Base-by-base conservation (phyloP, 2,113 vertebrate species). In the Lagopus leucura region DNA sequence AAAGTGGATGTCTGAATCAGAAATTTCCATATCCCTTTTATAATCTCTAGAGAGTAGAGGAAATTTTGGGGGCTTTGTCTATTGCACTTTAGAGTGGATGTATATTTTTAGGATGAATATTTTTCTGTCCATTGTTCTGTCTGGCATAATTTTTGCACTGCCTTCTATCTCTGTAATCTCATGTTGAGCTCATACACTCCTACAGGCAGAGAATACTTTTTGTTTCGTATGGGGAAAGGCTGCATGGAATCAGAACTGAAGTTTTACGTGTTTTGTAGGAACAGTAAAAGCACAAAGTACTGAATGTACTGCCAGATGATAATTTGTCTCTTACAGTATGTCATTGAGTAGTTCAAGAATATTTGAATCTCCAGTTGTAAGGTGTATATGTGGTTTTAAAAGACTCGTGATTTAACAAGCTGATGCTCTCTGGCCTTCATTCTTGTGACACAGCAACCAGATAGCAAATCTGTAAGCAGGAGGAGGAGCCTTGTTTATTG, bases 291-390 rank as follows among this genome's bases (percentile, higher is more conserved):
- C 61, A 70, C 48, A 55, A 60, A 90, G 66, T 70, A 83, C 75
- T 60, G 60, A 54, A 57, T 87, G 89, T 89, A 67, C 69, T 82
- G 89, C 55, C 71, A 71, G 72, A 88, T 93, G 89, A 95, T 90
- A 86, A 88, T 52, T 80, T 47, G 47, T 74, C 24, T 90, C 67
- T 71, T 82, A 80, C 54, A 16, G 0, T 0, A 42, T 88, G 60
- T 32, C 69, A 86, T 74, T 47, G 34, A 64, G 50, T 89, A 71
- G 89, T 86, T 76, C 95, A 86, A 91, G 70, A 54, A 73, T 64
- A 36, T 81, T 77, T 82, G 91, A 71, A 60, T 82, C 91, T 96
- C 72, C 88, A 92, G 61, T 89, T 91, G 94, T 95, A 76, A 94
- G 69, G 82, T 24, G 17, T 60, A 89, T 48, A 65, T 6, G 5